Base-by-base conservation (phyloP, 2,888 invertebrate species). In the Gymnosoma rotundatum region DNA sequence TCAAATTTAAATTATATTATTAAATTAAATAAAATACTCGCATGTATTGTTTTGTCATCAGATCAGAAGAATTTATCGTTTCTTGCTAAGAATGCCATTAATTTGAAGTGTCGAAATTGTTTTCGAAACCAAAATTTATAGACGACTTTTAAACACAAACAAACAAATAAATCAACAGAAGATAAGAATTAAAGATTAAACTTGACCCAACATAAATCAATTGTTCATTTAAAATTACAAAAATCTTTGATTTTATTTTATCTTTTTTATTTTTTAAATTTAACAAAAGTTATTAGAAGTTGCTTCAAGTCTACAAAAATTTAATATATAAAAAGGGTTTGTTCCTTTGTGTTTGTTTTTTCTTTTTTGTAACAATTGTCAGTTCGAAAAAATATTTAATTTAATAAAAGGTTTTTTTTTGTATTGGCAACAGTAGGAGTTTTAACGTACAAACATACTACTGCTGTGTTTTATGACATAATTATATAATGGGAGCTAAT, bases 151-250 rank as follows among this genome's bases (percentile, higher is more conserved):
- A 8, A 14, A 42, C 18, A 45, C 7, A 38, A 25, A 50, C 12
- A 42, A 38, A 38, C 5, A 10, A 48, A 67, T 8, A 9, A 56
- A 42, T 36, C 2, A 32, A 32, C 5, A 20, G 63, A 56, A 72
- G 56, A 63, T 66, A 58, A 32, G 32, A 63, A 16, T 32, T 70
- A n/a, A 67, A 82, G 72, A 54, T 63, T 74, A 69, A 83, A 83
- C 83, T 78, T 83, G 83, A 78, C 78, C 83, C 74, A 61, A 75
- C 78, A 83, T 79, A 75, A 83, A 83, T 83, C 79, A 79, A 79
- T 79, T 79, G 61, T 75, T 66, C 16, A 48, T 36, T 74, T 21
- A n/a, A 42, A 9, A 79, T 79, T 79, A 79, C 79, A 83, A 70
- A 32, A 83, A 79, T 72, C 69, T 58, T 76, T 70, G 70, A 69